phyloP scores from a whole-genome alignment of 2,113 vertebrate species.

The Morone chrysops region DNA sequence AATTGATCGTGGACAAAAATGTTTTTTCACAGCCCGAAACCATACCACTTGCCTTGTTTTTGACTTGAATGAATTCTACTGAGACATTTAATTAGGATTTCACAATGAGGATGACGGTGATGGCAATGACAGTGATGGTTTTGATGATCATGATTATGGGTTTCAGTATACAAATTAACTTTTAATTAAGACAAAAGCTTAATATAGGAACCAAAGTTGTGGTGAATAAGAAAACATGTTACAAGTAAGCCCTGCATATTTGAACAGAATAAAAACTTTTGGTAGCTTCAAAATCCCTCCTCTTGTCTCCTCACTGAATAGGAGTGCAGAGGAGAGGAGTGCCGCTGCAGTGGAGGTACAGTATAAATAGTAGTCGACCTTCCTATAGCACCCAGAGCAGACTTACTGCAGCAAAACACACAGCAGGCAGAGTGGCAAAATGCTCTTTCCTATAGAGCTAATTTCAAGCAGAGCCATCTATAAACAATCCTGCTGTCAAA shows the following conservation, averaged over 20 bases:
- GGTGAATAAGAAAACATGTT: neutral
- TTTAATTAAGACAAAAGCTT: too few species aligned
- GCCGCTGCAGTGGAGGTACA: conserved; percentile 63
- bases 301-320: conserved; percentile 36
- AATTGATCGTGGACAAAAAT: neutral
- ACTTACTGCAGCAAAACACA: conserved; percentile 69
- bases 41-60: neutral
- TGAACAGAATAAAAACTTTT: conserved; percentile 16
- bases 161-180: neutral
- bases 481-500: conserved; percentile 63
- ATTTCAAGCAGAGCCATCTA: conserved; percentile 55
- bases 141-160: neutral
- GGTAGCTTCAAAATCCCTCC: conserved; percentile 21
- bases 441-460: conserved; percentile 53
- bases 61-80: neutral
- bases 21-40: neutral
- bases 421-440: conserved; percentile 55
- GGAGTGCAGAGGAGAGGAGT: conserved; percentile 47
- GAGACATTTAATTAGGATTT: neutral
- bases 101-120: neutral
- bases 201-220: neutral
- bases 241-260: conserved; percentile 11
- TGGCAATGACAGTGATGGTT: neutral
- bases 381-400: conserved; percentile 68
- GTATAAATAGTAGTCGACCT: conserved; percentile 77